Evolutionary conservation across 1,140 invertebrate species (phyloP), one percentile per base, ranked within the genome.

Genomic region (Plutomurus gul): DNA sequence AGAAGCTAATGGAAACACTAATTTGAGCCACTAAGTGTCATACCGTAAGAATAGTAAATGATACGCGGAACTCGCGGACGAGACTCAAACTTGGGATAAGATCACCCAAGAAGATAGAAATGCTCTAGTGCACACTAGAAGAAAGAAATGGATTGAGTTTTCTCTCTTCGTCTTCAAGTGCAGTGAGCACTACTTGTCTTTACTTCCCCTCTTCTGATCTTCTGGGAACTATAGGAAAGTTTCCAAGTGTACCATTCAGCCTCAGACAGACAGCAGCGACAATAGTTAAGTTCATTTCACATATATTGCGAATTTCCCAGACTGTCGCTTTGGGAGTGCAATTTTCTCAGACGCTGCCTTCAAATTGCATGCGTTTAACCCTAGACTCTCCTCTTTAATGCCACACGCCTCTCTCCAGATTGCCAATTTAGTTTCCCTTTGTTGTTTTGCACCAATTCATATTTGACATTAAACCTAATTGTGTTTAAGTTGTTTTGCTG

Each of bases 1-100:
- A 37, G 40, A 72, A 37, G 70, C 70, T 72, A 72, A 72, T 72
- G 70, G 70, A 72, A 72, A 72, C 70, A 72, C 70, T 72, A 72
- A 72, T 72, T 72, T 72, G 70, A 40, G 40, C 70, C 39, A 43
- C 70, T 39, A 72, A 72, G 56, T 65, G 56, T 65, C 56, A 65
- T 65, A 65, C 30, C 30, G 27, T 65, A 65, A 36, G 56, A 65
- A 65, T 65, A 65, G 56, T 65, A 65, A 65, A 30, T 36, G 25
- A 65, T 25, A 65, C 30, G 13, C 51, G n/a, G 25, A 30, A 27
- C 27, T 30, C n/a, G 22, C 27, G 20, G 25, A 65, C 27, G 56
- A 65, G n/a, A 60, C 25, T 30, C 56, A n/a, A 65, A 65, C 13
- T 33, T n/a, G 27, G 36, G 16, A 36, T 27, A 65, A 33, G n/a